Conservation (phyloP, 2,888 invertebrate genomes). For the Drosophila nr. medialis region DNA sequence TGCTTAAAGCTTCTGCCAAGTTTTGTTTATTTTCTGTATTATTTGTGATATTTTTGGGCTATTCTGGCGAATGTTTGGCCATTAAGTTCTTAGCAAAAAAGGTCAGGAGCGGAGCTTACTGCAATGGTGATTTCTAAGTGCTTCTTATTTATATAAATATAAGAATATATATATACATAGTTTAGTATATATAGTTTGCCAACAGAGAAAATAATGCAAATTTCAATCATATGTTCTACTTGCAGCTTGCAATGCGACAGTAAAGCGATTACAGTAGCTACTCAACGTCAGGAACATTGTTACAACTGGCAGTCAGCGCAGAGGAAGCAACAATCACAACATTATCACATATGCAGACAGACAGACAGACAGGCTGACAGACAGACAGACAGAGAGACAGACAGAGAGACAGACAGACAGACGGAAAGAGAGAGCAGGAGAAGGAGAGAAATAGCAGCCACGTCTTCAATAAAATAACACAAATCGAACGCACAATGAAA, state of each 20-base stretch:
- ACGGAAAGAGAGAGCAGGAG: background rate
- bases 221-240: slow-evolving; percentile 37
- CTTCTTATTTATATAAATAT: background rate
- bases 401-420: background rate
- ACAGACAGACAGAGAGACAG: background rate
- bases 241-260: slow-evolving; percentile 44
- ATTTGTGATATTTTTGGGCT: background rate
- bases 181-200: no score
- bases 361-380: background rate
- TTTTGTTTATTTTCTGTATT: background rate
- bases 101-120: background rate
- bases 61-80: slow-evolving; percentile 1
- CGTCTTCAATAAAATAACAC: slow-evolving; percentile 43
- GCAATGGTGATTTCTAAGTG: background rate
- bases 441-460: slow-evolving; percentile 10
- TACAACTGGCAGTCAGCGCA: slow-evolving; percentile 5
- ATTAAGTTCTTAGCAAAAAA: background rate
- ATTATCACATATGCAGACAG: slow-evolving; percentile 1
- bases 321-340: slow-evolving; percentile 18
- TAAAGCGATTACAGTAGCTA: slow-evolving; percentile 39
- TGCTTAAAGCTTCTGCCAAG: slow-evolving; percentile 14
- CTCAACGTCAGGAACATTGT: slow-evolving; percentile 39
- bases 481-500: slow-evolving; percentile 82
- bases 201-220: slow-evolving; percentile 35
- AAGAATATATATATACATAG: background rate